Evolutionary conservation across 2,113 vertebrate genomes (phyloP).

Genomic region (Marcusenius ussheri): DNA sequence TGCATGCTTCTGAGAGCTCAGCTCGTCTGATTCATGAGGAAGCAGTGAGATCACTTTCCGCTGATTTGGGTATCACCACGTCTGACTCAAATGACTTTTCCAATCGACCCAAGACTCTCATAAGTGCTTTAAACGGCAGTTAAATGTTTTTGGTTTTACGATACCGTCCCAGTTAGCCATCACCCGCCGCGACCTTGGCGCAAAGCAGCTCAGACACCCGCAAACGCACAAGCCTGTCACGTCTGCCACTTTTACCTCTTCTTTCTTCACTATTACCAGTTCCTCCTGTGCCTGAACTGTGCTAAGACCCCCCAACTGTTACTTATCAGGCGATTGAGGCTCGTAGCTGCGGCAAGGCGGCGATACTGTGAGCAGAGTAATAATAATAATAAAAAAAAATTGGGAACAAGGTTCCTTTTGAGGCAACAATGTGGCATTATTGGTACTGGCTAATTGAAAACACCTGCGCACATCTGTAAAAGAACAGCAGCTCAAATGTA

Average conservation of each 20-base stretch:
- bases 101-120: background rate
- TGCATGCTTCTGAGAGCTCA: background rate
- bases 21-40: background rate
- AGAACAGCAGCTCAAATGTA: background rate
- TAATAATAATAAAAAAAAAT: background rate
- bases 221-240: background rate
- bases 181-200: background rate
- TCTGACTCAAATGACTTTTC: background rate
- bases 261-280: background rate
- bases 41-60: background rate
- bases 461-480: background rate
- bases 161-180: background rate
- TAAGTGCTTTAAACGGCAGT: background rate
- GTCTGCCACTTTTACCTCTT: background rate
- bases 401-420: background rate
- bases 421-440: slow-evolving; percentile 8
- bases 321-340: background rate
- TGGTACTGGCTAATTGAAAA: slow-evolving; percentile 6
- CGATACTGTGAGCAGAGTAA: background rate
- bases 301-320: background rate
- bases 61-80: background rate
- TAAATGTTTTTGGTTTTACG: background rate
- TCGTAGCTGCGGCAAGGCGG: background rate
- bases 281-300: background rate
- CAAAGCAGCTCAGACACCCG: background rate